phyloP scores from a whole-genome alignment of 53 echinoderm and acorn worm species.

The Paracentrotus lividus region DNA sequence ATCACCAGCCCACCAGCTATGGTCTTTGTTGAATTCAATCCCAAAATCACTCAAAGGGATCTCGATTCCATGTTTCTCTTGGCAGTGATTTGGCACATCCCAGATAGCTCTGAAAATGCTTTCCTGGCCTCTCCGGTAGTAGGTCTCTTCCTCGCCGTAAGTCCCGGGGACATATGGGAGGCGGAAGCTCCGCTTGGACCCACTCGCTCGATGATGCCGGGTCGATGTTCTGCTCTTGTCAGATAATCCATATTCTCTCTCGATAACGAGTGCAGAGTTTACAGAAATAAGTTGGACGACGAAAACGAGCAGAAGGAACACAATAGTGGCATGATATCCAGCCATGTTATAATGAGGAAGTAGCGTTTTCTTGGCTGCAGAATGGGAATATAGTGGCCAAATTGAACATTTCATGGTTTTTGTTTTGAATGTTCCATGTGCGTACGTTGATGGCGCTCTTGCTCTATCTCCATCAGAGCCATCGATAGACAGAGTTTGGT shows the following conservation, averaged over 20 bases:
- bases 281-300: not conserved
- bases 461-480: too few relatives aligned
- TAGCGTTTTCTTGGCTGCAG: too few relatives aligned
- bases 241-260: not conserved
- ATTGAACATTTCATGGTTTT: too few relatives aligned
- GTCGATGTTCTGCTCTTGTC: not conserved
- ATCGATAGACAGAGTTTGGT: too few relatives aligned
- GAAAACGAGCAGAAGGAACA: not conserved
- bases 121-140: too few relatives aligned
- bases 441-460: too few relatives aligned
- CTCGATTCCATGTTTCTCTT: not conserved
- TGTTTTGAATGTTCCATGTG: too few relatives aligned
- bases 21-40: slow-evolving; percentile 22
- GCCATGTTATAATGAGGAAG: too few relatives aligned
- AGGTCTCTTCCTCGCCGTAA: not conserved
- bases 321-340: not conserved
- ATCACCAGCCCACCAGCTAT: not conserved
- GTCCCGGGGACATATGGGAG: not conserved
- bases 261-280: not conserved
- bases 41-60: slow-evolving; percentile 26
- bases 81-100: slow-evolving; percentile 21
- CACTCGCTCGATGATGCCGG: not conserved
- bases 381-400: too few relatives aligned
- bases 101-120: slow-evolving; percentile 15
- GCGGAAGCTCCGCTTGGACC: not conserved